Conservation (phyloP, 2,113 vertebrate genomes). For the Oncorhynchus tshawytscha region DNA sequence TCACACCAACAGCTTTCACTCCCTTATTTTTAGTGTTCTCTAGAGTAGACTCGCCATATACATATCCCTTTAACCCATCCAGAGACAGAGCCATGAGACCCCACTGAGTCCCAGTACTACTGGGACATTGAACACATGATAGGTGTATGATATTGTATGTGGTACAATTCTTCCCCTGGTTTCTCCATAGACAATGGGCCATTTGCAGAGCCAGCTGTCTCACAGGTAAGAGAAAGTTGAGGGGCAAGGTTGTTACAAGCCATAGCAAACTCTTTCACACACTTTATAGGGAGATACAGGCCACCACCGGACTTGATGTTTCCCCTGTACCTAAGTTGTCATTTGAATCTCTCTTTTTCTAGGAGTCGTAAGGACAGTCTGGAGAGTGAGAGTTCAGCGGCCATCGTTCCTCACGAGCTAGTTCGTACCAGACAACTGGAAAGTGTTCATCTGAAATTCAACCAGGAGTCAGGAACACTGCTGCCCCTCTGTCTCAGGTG, state of each 20-base stretch:
- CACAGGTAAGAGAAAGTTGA: slow-evolving; percentile 52
- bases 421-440: slow-evolving; percentile 94
- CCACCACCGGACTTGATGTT: neutral
- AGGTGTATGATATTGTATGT: slow-evolving; percentile 21
- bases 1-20: neutral
- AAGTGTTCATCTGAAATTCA: slow-evolving; percentile 97
- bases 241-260: slow-evolving; percentile 14
- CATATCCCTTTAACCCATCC: too few species aligned
- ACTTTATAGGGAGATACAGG: neutral
- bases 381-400: slow-evolving; percentile 94
- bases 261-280: neutral
- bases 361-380: slow-evolving; percentile 97
- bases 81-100: too few species aligned
- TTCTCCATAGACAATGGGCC: slow-evolving; percentile 67
- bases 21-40: slow-evolving; percentile 1
- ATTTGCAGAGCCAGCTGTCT: slow-evolving; percentile 45
- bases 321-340: neutral
- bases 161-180: slow-evolving; percentile 60
- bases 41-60: too few species aligned
- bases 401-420: slow-evolving; percentile 94
- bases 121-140: too few species aligned
- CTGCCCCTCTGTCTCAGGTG: slow-evolving; percentile 96
- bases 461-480: slow-evolving; percentile 95
- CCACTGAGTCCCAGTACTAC: too few species aligned
- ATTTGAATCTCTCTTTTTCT: neutral